phyloP scores from a whole-genome alignment of 2,888 invertebrate genomes.

The Campoletis raptor region DNA sequence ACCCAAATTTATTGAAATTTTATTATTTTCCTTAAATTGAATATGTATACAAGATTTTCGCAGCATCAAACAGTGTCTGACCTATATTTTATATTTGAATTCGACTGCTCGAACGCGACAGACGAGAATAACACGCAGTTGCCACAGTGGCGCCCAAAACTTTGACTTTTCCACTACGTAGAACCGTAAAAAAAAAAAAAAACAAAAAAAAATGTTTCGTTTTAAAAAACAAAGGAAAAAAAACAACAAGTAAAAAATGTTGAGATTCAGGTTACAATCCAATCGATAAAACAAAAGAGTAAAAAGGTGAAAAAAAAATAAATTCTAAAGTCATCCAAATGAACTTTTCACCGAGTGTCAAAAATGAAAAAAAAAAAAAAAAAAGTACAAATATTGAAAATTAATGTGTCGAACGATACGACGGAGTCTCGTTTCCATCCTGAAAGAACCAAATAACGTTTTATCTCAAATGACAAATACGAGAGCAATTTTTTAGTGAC shows the following conservation, averaged over 20 bases:
- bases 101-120: constrained; percentile 72
- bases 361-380: background rate
- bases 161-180: constrained; percentile 52
- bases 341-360: background rate
- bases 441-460: background rate
- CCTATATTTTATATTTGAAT: constrained; percentile 78
- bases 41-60: constrained; percentile 38
- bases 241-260: constrained; percentile 3
- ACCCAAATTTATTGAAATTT: background rate
- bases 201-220: constrained; percentile 5
- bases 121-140: constrained; percentile 78
- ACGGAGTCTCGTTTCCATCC: background rate
- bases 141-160: constrained; percentile 59
- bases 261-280: background rate
- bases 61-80: constrained; percentile 72
- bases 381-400: background rate
- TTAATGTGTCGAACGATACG: background rate
- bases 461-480: constrained; percentile 10
- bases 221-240: background rate
- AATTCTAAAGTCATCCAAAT: background rate
- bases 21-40: constrained; percentile 3
- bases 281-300: constrained; percentile 2
- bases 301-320: background rate
- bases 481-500: constrained; percentile 14
- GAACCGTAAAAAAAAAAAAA: constrained; percentile 7